A percentile compares a stretch with the other conserved stretches of the same genome.
Evolutionary conservation across 1,140 invertebrate genomes (phyloP).

Genomic region (Halictus rubicundus): DNA sequence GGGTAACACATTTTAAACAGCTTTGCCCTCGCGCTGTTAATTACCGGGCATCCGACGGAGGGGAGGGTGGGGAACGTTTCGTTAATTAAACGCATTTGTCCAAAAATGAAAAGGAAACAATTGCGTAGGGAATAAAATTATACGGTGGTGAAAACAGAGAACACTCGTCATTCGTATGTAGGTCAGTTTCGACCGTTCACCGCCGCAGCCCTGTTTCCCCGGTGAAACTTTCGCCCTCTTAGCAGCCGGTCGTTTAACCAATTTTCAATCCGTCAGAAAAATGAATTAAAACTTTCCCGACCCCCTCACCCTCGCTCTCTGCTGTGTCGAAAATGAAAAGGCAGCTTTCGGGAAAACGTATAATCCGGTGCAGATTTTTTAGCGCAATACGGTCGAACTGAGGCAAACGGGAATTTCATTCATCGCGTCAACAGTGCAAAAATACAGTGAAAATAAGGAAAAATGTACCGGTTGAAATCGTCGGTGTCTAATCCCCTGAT

Average conservation of each 20-base stretch:
- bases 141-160: not conserved
- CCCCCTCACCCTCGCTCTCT: not conserved
- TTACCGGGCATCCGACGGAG: not conserved
- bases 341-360: not conserved
- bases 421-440: too few relatives aligned
- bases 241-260: conserved; percentile 5
- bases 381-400: not conserved
- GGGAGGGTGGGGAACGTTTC: not conserved
- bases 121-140: conserved; percentile 6
- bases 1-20: not conserved
- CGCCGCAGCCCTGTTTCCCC: not conserved
- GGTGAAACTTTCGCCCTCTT: conserved; percentile 11
- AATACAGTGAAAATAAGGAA: too few relatives aligned
- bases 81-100: conserved; percentile 25
- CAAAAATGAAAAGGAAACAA: conserved; percentile 8
- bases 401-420: too few relatives aligned
- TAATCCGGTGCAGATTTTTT: not conserved
- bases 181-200: not conserved
- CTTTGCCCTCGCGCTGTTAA: conserved; percentile 5
- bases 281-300: conserved; percentile 32
- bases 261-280: conserved; percentile 39
- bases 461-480: too few relatives aligned
- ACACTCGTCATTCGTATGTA: conserved; percentile 14
- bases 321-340: not conserved
- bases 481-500: too few relatives aligned